These are phyloP conservation scores for Aphelocoma californica DNA, from an alignment of 2,797 vertebrate species.

Conservation along the genomic window DNA sequence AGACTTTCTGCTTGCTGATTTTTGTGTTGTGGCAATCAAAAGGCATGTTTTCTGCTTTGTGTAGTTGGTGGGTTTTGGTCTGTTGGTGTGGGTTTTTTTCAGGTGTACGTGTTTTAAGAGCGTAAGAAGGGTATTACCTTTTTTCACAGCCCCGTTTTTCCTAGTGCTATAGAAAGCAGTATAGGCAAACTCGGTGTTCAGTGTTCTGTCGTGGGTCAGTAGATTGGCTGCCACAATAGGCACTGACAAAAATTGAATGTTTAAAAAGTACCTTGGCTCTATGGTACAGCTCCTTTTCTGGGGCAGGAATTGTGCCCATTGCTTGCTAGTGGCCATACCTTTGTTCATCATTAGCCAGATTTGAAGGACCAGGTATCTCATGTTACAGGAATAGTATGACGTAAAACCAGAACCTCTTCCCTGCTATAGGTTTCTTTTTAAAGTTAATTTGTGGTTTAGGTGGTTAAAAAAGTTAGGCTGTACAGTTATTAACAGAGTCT, in stretches of 20 bases:
- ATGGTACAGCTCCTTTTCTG: background rate
- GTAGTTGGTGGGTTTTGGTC: background rate
- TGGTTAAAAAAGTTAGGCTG: background rate
- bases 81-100: background rate
- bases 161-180: background rate
- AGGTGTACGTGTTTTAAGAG: accelerated
- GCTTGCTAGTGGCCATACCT: background rate
- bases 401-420: background rate
- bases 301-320: background rate
- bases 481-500: background rate
- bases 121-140: accelerated
- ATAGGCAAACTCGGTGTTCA: background rate
- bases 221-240: background rate
- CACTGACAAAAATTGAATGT: background rate
- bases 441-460: background rate
- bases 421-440: background rate
- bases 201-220: background rate
- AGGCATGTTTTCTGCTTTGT: background rate
- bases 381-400: background rate
- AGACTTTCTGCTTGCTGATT: background rate
- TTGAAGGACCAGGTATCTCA: background rate
- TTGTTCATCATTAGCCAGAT: background rate
- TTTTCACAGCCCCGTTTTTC: background rate
- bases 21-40: background rate
- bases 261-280: background rate